Percentiles rank a stretch among this genome's conserved stretches.
These are phyloP conservation scores for Tetragonula clypearis DNA, from an alignment of 1,140 invertebrate genomes.

Conservation along the genomic window DNA sequence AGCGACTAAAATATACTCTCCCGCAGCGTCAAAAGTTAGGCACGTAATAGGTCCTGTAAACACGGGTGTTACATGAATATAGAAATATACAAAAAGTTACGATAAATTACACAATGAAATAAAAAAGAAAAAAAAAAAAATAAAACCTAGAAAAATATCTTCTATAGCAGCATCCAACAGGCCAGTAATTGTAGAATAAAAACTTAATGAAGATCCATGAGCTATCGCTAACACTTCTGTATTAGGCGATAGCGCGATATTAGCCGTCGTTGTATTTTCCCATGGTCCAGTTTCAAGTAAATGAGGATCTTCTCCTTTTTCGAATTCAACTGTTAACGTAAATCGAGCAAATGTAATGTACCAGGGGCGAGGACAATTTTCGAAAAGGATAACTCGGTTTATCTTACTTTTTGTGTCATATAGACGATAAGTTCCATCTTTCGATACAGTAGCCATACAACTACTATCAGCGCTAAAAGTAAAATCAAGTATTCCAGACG, in stretches of 20 bases:
- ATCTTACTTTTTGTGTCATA: slow-evolving; percentile 90
- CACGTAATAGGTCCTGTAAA: slow-evolving; percentile 86
- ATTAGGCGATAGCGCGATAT: slow-evolving; percentile 87
- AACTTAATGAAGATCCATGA: slow-evolving; percentile 84
- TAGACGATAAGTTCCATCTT: slow-evolving; percentile 93
- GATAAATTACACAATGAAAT: not conserved
- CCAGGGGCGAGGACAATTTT: not conserved
- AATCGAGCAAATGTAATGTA: not conserved
- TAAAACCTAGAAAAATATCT: slow-evolving; percentile 83
- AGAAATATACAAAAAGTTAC: too few relatives aligned
- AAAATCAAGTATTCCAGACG: slow-evolving; percentile 91
- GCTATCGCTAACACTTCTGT: slow-evolving; percentile 88
- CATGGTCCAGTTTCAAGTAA: slow-evolving; percentile 85
- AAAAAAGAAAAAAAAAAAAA: not conserved
- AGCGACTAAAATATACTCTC: slow-evolving; percentile 88
- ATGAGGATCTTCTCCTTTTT: slow-evolving; percentile 89
- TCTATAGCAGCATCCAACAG: slow-evolving; percentile 86
- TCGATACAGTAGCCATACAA: slow-evolving; percentile 91
- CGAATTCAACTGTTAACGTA: slow-evolving; percentile 87
- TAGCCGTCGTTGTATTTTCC: slow-evolving; percentile 79
- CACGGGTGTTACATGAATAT: slow-evolving; percentile 35
- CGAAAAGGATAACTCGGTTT: not conserved
- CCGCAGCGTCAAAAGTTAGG: slow-evolving; percentile 88
- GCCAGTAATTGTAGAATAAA: slow-evolving; percentile 87
- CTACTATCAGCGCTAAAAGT: slow-evolving; percentile 91